Base-by-base conservation (phyloP, 1,140 invertebrate genomes). In the Rhagoletis pomonella region DNA sequence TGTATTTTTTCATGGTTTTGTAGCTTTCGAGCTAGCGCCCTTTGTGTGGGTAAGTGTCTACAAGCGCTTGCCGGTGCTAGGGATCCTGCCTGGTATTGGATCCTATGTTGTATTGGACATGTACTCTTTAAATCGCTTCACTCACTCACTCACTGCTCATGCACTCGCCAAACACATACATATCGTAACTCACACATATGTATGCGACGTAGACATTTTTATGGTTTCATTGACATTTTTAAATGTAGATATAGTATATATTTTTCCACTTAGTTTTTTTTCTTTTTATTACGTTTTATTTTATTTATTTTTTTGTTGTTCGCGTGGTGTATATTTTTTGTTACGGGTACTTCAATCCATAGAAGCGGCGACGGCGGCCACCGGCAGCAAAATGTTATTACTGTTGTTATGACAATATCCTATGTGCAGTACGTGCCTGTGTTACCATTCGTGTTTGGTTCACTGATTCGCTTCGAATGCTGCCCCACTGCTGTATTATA, bases 181-280 rank as follows among this genome's bases (percentile, higher is more conserved):
- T 29, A 29, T 29, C 50, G 50, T 10, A 55, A 55, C 29, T 29
- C 29, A 29, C 29, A 29, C 29, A 29, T 29, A 1, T 3, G 50
- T 55, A 55, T 19, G 69, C 69, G 69, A 77, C 69, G 17, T 89
- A 88, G 90, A 87, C 90, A 89, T 89, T 91, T 90, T 91, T 91
- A 89, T 91, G 90, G 90, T 89, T 89, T 89, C 89, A 89, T 89
- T 91, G 90, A 91, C 88, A 90, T 90, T 89, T 89, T 89, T 81
- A 62, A 62, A 62, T 62, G n/a, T 55, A 3, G 7, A 62, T 62
- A 62, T 62, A 6, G 50, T 55, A 55, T 55, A 10, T 55, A 55
- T 55, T 55, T 55, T 6, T 62, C 2, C 60, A n/a, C 12, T 62
- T 62, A 62, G 60, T 62, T 67, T 67, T 29, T 29, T 42, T 39